phyloP scores from a whole-genome alignment of 2,888 invertebrate species.

The Torymus auratus region DNA sequence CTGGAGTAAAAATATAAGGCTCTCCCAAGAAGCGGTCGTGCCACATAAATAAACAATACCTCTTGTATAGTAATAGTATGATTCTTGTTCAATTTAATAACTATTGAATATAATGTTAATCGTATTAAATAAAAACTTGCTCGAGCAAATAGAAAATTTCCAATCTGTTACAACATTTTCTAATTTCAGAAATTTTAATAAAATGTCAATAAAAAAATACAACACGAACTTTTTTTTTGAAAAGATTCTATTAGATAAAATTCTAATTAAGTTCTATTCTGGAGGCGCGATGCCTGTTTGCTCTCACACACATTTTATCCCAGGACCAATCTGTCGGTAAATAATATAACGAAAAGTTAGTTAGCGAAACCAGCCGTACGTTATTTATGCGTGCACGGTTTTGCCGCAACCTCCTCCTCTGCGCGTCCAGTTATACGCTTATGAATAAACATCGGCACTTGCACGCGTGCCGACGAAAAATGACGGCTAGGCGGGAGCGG shows the following conservation, averaged over 20 bases:
- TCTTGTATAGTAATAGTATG: no score
- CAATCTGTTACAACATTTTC: no score
- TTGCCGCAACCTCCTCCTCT: neutral
- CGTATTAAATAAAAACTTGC: no score
- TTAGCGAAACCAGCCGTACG: conserved; percentile 4
- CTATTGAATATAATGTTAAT: no score
- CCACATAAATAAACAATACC: no score
- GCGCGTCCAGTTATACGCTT: neutral
- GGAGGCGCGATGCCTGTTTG: no score
- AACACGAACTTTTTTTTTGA: neutral
- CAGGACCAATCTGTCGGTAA: neutral
- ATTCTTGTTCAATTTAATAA: no score
- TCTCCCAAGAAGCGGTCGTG: no score
- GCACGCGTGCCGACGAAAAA: neutral
- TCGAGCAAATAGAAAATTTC: no score
- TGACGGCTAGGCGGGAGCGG: neutral
- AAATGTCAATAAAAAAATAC: neutral
- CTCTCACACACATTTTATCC: no score
- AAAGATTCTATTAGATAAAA: no score
- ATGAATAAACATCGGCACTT: conserved; percentile 29
- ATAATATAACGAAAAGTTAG: conserved; percentile 9
- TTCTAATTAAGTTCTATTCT: neutral
- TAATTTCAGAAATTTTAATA: neutral
- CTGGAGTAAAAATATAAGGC: no score
- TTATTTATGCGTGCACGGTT: conserved; percentile 14